Base-by-base conservation (phyloP, 2,113 vertebrate genomes). In the Thomomys bottae region DNA sequence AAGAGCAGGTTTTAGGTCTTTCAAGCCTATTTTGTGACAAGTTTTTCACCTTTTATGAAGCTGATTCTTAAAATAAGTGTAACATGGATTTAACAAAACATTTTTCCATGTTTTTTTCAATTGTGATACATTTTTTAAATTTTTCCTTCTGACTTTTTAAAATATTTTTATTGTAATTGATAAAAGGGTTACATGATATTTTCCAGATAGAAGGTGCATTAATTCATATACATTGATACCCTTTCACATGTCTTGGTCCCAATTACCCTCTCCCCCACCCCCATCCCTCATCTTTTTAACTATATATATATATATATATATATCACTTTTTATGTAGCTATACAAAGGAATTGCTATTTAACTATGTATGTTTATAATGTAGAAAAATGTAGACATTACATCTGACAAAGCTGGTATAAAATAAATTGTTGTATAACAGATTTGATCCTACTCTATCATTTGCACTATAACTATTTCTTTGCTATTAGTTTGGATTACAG, bases 371-470 rank as follows among this genome's bases (percentile, higher is more conserved):
- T 54, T 5, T 78, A 42, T 80, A 81, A 80, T 66, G 79, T 10
- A 9, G 72, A 20, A 86, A 86, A 84, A 84, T 64, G 49, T 76
- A 32, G 84, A 14, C 36, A 38, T 93, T 89, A 72, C 36, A 36
- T 76, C 26, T 77, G 30, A 54, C 66, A 92, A 61, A 88, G 1
- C 3, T 88, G 21, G 30, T 38, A 57, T 45, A 77, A 85, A 93
- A 84, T 72, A 68, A 79, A 76, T 5, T 24, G 21, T 63, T 92
- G 88, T 93, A 93, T 80, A 59, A 83, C 34, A 90, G 15, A 59
- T 1, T 71, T 20, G 70, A 42, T 61, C 36, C 30, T 68, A 88
- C 10, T 59, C 30, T 94, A 84, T 30, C 30, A 88, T 88, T 91
- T 80, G 54, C 24, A 24, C 86, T 88, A 8, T 88, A 78, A 78